These are phyloP conservation scores for Ormia ochracea DNA, from an alignment of 2,888 invertebrate genomes.

Conservation along the genomic window DNA sequence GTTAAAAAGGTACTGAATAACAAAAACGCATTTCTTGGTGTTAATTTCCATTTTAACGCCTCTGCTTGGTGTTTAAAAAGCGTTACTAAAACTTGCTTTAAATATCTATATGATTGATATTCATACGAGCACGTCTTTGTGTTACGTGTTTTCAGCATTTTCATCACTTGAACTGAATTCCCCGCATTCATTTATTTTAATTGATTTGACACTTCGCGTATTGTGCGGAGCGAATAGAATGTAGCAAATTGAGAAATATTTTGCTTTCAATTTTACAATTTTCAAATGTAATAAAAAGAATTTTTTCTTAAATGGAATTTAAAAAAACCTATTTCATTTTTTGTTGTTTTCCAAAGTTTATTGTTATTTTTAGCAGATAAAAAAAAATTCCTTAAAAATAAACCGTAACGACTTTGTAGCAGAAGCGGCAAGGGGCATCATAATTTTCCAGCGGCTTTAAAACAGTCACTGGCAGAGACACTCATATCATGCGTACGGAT, in stretches of 20 bases:
- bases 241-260: not conserved
- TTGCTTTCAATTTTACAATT: not conserved
- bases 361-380: no score
- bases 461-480: constrained; percentile 16
- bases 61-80: no score
- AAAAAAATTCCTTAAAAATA: no score
- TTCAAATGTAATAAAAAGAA: not conserved
- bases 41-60: no score
- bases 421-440: constrained; percentile 50
- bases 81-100: no score
- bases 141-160: constrained; percentile 20
- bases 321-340: not conserved
- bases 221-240: not conserved
- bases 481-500: not conserved
- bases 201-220: constrained; percentile 56
- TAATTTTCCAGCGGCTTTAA: not conserved
- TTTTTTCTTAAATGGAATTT: not conserved
- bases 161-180: constrained; percentile 38
- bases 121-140: not conserved
- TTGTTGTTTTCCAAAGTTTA: no score
- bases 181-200: constrained; percentile 51
- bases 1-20: no score
- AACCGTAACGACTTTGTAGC: no score
- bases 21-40: no score
- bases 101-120: no score